Conservation (phyloP, 2,113 vertebrate species). For the Camelus bactrianus region DNA sequence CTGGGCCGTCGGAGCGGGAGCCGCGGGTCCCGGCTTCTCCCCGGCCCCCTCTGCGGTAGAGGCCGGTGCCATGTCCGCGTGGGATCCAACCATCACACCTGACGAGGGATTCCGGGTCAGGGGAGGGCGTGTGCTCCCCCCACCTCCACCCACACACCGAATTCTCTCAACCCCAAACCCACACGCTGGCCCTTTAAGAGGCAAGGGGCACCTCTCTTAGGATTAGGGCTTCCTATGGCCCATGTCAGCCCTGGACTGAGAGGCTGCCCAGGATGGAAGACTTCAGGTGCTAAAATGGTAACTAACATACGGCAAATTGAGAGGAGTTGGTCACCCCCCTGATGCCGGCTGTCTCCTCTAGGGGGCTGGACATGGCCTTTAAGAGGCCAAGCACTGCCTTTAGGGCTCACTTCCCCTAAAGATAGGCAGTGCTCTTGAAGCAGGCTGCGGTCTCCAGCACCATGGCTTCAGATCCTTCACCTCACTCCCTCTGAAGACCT, state of each 20-base stretch:
- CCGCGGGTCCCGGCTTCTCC: slow-evolving; percentile 73
- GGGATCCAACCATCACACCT: slow-evolving; percentile 85
- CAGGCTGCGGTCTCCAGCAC: too few relatives aligned
- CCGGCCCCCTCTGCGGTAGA: slow-evolving; percentile 45
- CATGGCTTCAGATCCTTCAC: neutral
- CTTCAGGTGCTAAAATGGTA: neutral
- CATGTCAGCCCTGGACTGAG: neutral
- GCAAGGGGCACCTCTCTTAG: neutral
- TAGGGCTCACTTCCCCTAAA: neutral
- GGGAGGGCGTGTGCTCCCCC: neutral
- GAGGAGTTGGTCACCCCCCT: neutral
- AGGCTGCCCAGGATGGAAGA: neutral
- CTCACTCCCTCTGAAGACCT: neutral
- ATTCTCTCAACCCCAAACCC: slow-evolving; percentile 65
- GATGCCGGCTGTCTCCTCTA: neutral
- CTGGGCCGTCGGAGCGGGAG: slow-evolving; percentile 89
- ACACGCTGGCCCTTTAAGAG: neutral
- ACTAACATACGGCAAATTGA: neutral
- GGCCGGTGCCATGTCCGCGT: slow-evolving; percentile 81
- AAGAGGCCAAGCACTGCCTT: neutral
- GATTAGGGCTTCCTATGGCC: neutral
- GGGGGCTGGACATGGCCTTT: neutral
- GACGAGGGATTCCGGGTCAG: neutral
- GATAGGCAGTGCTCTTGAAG: neutral
- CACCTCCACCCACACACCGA: slow-evolving; percentile 66